A percentile compares a stretch with the other conserved stretches of the same genome.
These are phyloP conservation scores for Craniophora ligustri DNA, from an alignment of 2,888 invertebrate genomes.

Conservation along the genomic window DNA sequence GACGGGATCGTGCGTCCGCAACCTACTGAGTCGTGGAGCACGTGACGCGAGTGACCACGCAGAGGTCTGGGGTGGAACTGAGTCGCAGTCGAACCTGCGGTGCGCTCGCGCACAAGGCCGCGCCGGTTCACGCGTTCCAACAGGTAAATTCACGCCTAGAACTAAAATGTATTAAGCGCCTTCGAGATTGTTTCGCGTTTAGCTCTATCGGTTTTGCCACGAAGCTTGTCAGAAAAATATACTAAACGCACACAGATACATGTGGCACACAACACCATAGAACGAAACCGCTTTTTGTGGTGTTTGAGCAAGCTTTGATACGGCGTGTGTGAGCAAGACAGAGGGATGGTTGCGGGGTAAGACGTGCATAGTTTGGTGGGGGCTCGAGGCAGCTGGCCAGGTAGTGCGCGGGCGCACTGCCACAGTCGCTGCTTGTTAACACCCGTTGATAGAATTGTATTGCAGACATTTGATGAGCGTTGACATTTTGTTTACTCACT, in stretches of 20 bases:
- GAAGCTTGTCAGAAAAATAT: slow-evolving; percentile 85
- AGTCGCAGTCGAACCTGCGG: slow-evolving; percentile 82
- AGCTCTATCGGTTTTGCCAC: slow-evolving; percentile 69
- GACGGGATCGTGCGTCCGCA: slow-evolving; percentile 81
- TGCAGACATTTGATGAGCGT: slow-evolving; percentile 74
- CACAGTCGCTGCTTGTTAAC: slow-evolving; percentile 85
- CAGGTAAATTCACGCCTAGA: slow-evolving; percentile 83
- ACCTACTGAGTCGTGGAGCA: slow-evolving; percentile 66
- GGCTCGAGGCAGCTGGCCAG: slow-evolving; percentile 85
- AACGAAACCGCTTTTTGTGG: slow-evolving; percentile 86
- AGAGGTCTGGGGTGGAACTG: slow-evolving; percentile 87
- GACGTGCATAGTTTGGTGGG: slow-evolving; percentile 78
- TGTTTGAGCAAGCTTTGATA: slow-evolving; percentile 77
- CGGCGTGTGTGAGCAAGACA: slow-evolving; percentile 76
- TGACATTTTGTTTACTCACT: slow-evolving; percentile 69
- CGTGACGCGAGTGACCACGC: slow-evolving; percentile 81
- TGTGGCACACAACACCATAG: slow-evolving; percentile 70
- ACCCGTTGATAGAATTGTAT: slow-evolving; percentile 79
- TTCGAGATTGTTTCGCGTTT: slow-evolving; percentile 67
- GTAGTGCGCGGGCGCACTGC: slow-evolving; percentile 83
- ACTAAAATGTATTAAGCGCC: slow-evolving; percentile 77
- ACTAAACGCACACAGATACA: slow-evolving; percentile 76
- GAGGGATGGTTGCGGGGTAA: slow-evolving; percentile 80
- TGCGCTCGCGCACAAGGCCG: slow-evolving; percentile 90
- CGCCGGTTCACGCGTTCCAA: slow-evolving; percentile 89